Evolutionary conservation across 2,797 vertebrate species (phyloP).

Genomic region (Rhynchonycteris naso): DNA sequence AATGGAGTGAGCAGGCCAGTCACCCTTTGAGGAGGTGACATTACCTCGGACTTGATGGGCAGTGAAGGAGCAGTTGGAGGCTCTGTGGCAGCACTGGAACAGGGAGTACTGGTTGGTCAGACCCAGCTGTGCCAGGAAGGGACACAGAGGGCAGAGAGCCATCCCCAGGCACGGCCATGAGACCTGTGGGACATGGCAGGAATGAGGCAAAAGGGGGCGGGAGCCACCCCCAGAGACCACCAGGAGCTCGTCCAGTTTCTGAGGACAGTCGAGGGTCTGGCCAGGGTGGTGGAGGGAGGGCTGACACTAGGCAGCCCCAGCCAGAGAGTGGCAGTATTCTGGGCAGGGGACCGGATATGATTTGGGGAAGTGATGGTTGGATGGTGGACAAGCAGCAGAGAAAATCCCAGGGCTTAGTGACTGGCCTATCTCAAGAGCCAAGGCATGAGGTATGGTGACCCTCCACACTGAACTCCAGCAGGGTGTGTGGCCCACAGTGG

Average conservation of each 20-base stretch:
- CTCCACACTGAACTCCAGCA: neutral
- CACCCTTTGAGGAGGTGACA: neutral
- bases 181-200: neutral
- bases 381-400: neutral
- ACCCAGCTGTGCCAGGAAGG: neutral
- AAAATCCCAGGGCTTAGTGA: rapidly evolving
- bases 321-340: neutral
- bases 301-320: no score
- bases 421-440: rapidly evolving
- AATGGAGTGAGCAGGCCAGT: neutral
- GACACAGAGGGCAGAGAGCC: neutral
- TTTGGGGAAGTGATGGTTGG: neutral
- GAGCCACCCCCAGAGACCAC: neutral
- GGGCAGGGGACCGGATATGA: neutral
- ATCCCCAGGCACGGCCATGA: neutral
- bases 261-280: neutral
- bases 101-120: rapidly evolving
- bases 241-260: neutral
- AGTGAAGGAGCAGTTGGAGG: no score
- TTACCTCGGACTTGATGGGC: neutral
- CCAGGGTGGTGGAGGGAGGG: neutral
- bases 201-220: neutral
- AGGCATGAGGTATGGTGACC: rapidly evolving
- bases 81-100: rapidly evolving
- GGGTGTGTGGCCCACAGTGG: neutral